A percentile compares a stretch with the other conserved stretches of the same genome.
phyloP scores from a whole-genome alignment of 2,113 vertebrate genomes.

The Bufo gargarizans region DNA sequence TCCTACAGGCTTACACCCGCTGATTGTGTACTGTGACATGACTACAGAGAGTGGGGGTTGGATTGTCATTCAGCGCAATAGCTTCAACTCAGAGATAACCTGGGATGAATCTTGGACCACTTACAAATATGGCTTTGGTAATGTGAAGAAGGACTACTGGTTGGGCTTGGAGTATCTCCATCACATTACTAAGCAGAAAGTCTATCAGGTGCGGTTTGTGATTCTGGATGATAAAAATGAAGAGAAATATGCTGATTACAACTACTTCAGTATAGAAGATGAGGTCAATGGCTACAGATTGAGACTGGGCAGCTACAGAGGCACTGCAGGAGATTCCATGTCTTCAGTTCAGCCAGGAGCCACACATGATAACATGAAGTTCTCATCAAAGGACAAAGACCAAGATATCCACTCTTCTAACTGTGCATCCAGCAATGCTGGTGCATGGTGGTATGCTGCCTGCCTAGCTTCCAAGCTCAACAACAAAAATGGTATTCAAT shows the following conservation, averaged over 20 bases:
- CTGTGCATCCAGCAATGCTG: slow-evolving; percentile 44
- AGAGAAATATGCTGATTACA: slow-evolving; percentile 63
- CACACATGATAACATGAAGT: slow-evolving; percentile 58
- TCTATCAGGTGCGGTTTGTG: slow-evolving; percentile 68
- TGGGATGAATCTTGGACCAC: slow-evolving; percentile 70
- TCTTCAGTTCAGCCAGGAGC: slow-evolving; percentile 8
- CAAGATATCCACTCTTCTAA: slow-evolving; percentile 52
- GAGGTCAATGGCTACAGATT: slow-evolving; percentile 63
- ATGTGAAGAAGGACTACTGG: slow-evolving; percentile 65
- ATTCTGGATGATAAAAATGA: slow-evolving; percentile 60
- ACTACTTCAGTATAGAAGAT: slow-evolving; percentile 66
- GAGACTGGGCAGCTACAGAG: slow-evolving; percentile 47
- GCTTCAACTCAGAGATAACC: slow-evolving; percentile 43
- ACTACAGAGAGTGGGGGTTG: slow-evolving; percentile 67
- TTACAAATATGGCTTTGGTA: slow-evolving; percentile 70
- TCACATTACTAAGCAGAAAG: slow-evolving; percentile 65
- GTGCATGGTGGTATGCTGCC: slow-evolving; percentile 53
- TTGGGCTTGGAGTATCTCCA: slow-evolving; percentile 68
- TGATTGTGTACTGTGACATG: slow-evolving; percentile 69
- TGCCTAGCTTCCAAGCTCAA: slow-evolving; percentile 48
- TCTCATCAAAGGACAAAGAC: slow-evolving; percentile 55
- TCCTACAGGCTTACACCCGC: slow-evolving; percentile 14
- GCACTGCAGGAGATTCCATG: slow-evolving; percentile 55
- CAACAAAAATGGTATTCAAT: slow-evolving; percentile 46
- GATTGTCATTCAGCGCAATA: slow-evolving; percentile 67